Evolutionary conservation across 1,140 invertebrate species (phyloP).

Genomic region (Arion vulgaris): DNA sequence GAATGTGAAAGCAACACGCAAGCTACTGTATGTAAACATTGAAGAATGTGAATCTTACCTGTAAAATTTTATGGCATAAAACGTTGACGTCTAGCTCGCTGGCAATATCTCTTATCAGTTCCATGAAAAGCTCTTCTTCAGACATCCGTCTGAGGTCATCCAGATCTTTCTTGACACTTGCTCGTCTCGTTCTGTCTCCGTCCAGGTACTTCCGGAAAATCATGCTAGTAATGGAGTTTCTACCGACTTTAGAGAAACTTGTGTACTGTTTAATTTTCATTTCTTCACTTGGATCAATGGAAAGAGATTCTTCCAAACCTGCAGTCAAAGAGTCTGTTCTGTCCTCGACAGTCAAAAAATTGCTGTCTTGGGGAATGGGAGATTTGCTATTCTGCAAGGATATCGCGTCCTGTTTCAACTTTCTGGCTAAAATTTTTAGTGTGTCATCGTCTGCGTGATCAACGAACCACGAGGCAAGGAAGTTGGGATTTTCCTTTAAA

Average conservation of each 20-base stretch:
- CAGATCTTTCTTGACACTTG: conserved; percentile 52
- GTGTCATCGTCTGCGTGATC: conserved; percentile 53
- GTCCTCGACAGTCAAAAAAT: not conserved
- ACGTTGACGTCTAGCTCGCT: conserved; percentile 94
- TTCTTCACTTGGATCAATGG: conserved; percentile 6
- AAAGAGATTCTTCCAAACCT: not conserved
- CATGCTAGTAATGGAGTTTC: conserved; percentile 62
- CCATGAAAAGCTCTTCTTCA: conserved; percentile 95
- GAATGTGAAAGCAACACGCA: too few species aligned
- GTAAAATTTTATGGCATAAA: conserved; percentile 95
- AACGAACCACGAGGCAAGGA: conserved; percentile 55
- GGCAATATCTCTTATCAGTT: conserved; percentile 96
- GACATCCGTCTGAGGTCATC: conserved; percentile 79
- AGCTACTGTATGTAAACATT: too few species aligned
- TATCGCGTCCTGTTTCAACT: conserved; percentile 43
- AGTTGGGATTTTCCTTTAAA: conserved; percentile 53
- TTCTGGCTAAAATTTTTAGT: conserved; percentile 37
- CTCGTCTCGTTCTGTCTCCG: conserved; percentile 53
- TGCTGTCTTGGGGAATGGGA: not conserved
- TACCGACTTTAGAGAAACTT: conserved; percentile 43
- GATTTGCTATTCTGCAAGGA: conserved; percentile 38
- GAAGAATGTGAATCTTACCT: conserved; percentile 14
- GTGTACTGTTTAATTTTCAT: conserved; percentile 29
- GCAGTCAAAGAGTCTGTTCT: not conserved
- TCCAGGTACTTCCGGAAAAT: conserved; percentile 68